Base-by-base conservation (phyloP, 2,888 invertebrate genomes). In the Leptogaster cylindrica region DNA sequence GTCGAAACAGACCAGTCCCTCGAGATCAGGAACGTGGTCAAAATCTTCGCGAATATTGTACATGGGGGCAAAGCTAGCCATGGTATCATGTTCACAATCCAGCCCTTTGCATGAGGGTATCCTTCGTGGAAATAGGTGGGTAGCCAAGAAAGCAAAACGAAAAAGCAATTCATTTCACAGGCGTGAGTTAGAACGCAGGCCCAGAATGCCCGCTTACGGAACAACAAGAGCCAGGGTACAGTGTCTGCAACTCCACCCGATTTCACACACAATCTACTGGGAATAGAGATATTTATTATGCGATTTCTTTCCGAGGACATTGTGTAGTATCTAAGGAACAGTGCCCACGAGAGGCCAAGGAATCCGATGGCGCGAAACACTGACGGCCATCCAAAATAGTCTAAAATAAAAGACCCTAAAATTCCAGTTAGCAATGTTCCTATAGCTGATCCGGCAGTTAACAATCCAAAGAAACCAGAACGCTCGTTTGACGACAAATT, bases 111-210 rank as follows among this genome's bases (percentile, higher is more conserved):
- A 71, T 85, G 83, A 0, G 88, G 88, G 74, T 85, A 89, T 20
- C 84, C 87, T 73, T 89, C 89, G 74, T 88, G 86, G 75, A 90
- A 90, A 77, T 88, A 90, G 44, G 88, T 88, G 33, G 89, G 89
- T 75, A 90, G 80, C 89, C 89, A 90, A 7, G 88, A 88, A 41
- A 89, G 80, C 68, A 90, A 78, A 50, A 89, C 87, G 77, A 88
- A 89, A 77, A 88, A 89, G 72, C 88, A 87, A 77, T 89, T 88
- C 77, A 88, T 89, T 77, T 89, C 87, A 75, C 88, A 87, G 71
- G 89, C 88, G 76, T 90, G 89, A 48, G 88, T 88, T 69, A 88
- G 77, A 3, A 89, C 83, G 69, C 88, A 86, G n/a, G 89, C 87
- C 88, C 88, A 89, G 75, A 89, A 87, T 55, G 87, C 84, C 27